phyloP scores from a whole-genome alignment of 2,113 vertebrate genomes.

The Phalacrocorax pelagicus region DNA sequence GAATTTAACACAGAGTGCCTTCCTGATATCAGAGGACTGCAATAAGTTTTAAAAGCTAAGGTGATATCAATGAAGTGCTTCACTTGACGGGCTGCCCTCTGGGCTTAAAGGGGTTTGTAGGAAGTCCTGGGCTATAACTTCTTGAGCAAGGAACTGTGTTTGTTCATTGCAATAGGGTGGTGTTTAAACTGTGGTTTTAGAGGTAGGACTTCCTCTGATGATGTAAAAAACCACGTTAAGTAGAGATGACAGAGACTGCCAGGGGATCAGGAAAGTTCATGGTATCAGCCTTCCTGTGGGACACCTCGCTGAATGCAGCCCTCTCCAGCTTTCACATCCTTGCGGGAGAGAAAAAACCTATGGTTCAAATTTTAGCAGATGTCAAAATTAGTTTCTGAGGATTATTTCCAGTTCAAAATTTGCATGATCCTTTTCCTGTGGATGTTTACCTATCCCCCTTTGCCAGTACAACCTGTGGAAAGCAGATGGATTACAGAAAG shows the following conservation, averaged over 20 bases:
- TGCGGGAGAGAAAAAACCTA: neutral
- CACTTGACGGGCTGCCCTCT: neutral
- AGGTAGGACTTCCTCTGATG: neutral
- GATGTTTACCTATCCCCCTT: neutral
- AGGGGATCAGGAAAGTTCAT: neutral
- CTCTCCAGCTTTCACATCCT: neutral
- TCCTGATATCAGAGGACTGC: neutral
- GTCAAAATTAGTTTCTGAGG: neutral
- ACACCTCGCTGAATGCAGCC: neutral
- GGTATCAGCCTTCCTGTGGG: neutral
- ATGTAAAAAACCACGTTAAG: neutral
- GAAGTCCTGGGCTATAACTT: neutral
- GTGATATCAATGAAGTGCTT: neutral
- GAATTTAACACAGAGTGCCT: neutral
- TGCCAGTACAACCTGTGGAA: neutral
- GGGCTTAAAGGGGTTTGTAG: neutral
- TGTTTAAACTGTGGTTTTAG: neutral
- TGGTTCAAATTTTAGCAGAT: neutral
- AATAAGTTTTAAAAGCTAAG: neutral
- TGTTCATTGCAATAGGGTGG: neutral
- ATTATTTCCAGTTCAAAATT: neutral
- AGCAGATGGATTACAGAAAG: neutral
- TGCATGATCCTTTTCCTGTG: neutral
- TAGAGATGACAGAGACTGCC: neutral
- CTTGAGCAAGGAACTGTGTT: neutral